Evolutionary conservation across 1,140 invertebrate species (phyloP), one percentile per base, ranked within the genome.

Genomic region (Cyclargus thomasi): DNA sequence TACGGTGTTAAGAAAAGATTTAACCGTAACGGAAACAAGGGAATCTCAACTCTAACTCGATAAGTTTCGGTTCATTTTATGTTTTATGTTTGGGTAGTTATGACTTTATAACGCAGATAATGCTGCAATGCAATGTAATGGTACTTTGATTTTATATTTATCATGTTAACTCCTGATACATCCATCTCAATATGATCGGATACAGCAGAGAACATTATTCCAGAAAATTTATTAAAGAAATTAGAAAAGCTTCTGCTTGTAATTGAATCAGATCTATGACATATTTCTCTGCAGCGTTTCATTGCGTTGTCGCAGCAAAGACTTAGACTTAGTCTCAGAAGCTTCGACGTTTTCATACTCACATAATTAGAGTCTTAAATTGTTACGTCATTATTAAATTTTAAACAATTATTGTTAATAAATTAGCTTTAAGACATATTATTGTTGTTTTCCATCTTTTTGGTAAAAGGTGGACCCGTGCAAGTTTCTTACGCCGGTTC

Each of bases 61-160:
- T 14, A 11, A 0, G 10, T 14, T 47, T 14, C 39, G 14, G 39
- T 47, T 16, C 11, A 11, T 47, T 47, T 11, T 47, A 16, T 2
- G 10, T 16, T 16, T 8, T 0, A 16, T 14, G 39, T 11, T 8
- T 7, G 39, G 14, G 39, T 47, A 47, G 39, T 14, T 47, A 47
- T 0, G 39, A 11, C 14, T 11, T 47, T 47, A 14, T 11, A 11
- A 47, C 10, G 39, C 3, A 16, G 0, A 3, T 47, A 16, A 47
- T 47, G 14, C 3, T 47, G 39, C 39, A 47, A 47, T 8, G 39
- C 39, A 16, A 47, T 47, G 39, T 47, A 47, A 47, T 47, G 39
- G 39, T 47, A 47, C 39, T 47, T 47, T 47, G 39, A 47, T 47
- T 47, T 47, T 47, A 47, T 47, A 47, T 47, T 47, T 47, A 47